Conservation (phyloP, 2,888 invertebrate species). For the Pristionchus arcanus region DNA sequence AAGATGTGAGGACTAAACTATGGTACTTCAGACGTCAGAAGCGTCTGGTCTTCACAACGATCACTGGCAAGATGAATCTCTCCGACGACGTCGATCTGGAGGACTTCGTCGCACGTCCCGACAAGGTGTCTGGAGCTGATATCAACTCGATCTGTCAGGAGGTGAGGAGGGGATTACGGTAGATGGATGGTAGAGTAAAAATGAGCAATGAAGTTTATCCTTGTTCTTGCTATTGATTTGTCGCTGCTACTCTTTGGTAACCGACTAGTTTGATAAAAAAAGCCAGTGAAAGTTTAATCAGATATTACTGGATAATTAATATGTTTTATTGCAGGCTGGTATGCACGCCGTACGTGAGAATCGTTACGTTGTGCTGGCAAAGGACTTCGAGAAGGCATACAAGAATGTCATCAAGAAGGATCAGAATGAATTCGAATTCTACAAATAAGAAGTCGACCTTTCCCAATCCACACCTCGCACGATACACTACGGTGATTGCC, state of each 20-base stretch:
- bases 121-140: slow-evolving; percentile 98
- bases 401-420: slow-evolving; percentile 99
- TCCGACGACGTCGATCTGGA: slow-evolving; percentile 98
- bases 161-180: slow-evolving; percentile 79
- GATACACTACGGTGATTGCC: not conserved
- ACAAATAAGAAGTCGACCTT: slow-evolving; percentile 86
- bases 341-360: slow-evolving; percentile 99
- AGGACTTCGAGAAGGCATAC: slow-evolving; percentile 99
- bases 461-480: slow-evolving; percentile 30
- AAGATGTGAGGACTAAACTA: no score
- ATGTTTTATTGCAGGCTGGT: slow-evolving; percentile 86
- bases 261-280: no score
- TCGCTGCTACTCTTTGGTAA: not conserved
- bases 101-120: slow-evolving; percentile 98
- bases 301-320: not conserved
- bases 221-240: not conserved
- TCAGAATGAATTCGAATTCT: slow-evolving; percentile 99
- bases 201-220: no score
- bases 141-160: slow-evolving; percentile 99
- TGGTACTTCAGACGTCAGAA: slow-evolving; percentile 84
- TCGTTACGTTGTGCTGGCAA: slow-evolving; percentile 97
- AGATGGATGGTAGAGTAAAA: no score
- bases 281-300: no score
- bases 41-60: slow-evolving; percentile 96
- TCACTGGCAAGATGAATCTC: slow-evolving; percentile 96